Evolutionary conservation across 35 echinoderm and acorn worm species (phyloP), one percentile per base, ranked within the genome.

Genomic region (Anneissia japonica): DNA sequence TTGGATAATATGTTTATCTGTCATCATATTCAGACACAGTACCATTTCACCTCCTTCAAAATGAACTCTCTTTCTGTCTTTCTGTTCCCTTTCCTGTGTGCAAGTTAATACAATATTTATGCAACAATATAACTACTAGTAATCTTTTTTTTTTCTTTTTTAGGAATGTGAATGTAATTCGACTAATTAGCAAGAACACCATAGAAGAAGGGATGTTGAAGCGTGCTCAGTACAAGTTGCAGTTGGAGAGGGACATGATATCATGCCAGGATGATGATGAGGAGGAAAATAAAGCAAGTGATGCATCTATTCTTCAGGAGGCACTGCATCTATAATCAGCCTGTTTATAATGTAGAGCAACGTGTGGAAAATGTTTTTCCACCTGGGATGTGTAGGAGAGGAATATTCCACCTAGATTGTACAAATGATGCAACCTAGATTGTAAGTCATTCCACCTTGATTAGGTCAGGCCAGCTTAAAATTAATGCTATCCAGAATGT

Each of bases 181-280:
- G 86, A 83, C 79, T 98, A 16, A 86, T 98, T 28, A 98, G 95
- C 33, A 89, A 91, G 45, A 81, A 87, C 29, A 91, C 91, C 6
- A 93, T 98, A 19, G 95, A 94, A 77, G 95, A 98, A 84, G 86
- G 81, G 1, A 98, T 98, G 89, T 36, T 98, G 84, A 74, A 87
- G 46, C 75, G 91, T 86, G 95, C 91, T 9, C 51, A 91, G 35
- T 87, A 91, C n/a, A 98, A 98, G 79, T 89, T 93, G 0, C 83
- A 86, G 41, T 80, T 98, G n/a, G 95, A 98, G 38, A 84, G 87
- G 36, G 88, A 94, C 77, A 98, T 94, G 95, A 98, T 89, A 56
- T 91, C 88, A 35, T 82, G 86, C 21, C 77, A 91, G 0, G 9
- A 73, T 36, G 82, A 90, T 96, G n/a, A 81, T 32, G 36, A 81